Evolutionary conservation across 2,797 vertebrate species (phyloP).

Genomic region (Arrhamphus sclerolepis): DNA sequence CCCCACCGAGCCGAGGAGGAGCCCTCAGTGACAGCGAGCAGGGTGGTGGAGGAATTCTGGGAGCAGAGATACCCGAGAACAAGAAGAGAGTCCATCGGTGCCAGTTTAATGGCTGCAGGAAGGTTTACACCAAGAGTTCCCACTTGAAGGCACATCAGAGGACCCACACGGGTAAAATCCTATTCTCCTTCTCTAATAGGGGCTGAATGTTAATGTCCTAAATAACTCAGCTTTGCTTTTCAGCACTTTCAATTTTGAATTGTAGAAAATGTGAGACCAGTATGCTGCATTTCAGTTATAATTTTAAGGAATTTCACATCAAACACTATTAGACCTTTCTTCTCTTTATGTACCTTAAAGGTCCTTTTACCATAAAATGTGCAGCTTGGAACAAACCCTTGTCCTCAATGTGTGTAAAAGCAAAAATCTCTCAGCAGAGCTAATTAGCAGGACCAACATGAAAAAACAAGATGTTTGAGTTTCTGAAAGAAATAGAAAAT

Average conservation of each 20-base stretch:
- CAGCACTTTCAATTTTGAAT: neutral
- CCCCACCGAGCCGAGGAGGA: constrained; percentile 82
- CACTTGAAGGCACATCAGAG: constrained; percentile 97
- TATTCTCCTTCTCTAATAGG: neutral
- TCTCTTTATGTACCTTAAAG: neutral
- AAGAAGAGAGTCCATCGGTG: constrained; percentile 96
- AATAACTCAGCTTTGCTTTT: neutral
- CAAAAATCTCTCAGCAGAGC: too few species aligned
- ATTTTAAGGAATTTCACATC: neutral
- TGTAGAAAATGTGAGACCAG: too few species aligned
- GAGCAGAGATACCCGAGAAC: constrained; percentile 88
- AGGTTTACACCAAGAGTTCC: constrained; percentile 98
- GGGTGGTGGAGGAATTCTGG: constrained; percentile 73
- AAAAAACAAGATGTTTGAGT: too few species aligned
- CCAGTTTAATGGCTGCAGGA: constrained; percentile 95
- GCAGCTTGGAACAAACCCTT: neutral
- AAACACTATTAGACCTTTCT: neutral
- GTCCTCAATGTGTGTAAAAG: too few species aligned
- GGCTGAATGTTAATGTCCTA: too few species aligned
- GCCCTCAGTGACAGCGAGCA: constrained; percentile 90
- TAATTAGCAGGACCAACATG: too few species aligned
- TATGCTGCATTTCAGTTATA: neutral
- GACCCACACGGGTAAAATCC: constrained; percentile 92
- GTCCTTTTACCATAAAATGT: neutral
- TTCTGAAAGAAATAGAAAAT: too few species aligned